Base-by-base conservation (phyloP, 1,140 invertebrate species). In the Paraescarpia echinospica region DNA sequence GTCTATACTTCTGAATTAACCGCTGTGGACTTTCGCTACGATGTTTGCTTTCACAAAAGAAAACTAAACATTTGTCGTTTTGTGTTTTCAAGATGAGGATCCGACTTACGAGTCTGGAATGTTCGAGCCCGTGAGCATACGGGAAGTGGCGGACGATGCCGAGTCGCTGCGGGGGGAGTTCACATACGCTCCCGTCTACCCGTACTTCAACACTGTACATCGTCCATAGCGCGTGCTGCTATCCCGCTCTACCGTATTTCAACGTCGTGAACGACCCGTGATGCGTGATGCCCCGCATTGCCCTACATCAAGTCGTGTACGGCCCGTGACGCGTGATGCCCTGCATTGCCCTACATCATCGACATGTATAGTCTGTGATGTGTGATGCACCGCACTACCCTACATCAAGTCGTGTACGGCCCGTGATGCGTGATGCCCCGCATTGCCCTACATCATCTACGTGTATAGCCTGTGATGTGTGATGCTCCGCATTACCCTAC, bases 121-220 rank as follows among this genome's bases (percentile, higher is more conserved):
- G 48, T 92, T 92, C 2, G 92, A 89, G 34, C 92, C 92, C 22
- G 92, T 92, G 33, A 92, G 92, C 90, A 88, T 92, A 12, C 77
- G 89, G 27, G 92, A 92, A 89, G 35, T 35, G 88, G n/a, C 92
- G 34, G 92, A 92, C 41, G 92, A 92, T 89, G 31, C 33, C 27
- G 88, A 90, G 77, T 92, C 92, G 9, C 34, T 92, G 88, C 12
- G 51, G 34, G 92, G 92, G 4, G 92, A 92, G 33, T 35, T 89
- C 33, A 90, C 89, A 18, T 92, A 89, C 89, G n/a, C 89, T 34
- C 92, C 92, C 14, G 77, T 92, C 89, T 92, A 92, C 92, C 34
- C 92, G 0, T 92, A 92, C 88, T 92, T 77, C 59, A 77, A 77
- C 59, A 77, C 59, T 77, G 59, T 77, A 77, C 59, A 77, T 27